These are phyloP conservation scores for Amblyornis subalaris DNA, from an alignment of 2,113 vertebrate species.

Conservation along the genomic window DNA sequence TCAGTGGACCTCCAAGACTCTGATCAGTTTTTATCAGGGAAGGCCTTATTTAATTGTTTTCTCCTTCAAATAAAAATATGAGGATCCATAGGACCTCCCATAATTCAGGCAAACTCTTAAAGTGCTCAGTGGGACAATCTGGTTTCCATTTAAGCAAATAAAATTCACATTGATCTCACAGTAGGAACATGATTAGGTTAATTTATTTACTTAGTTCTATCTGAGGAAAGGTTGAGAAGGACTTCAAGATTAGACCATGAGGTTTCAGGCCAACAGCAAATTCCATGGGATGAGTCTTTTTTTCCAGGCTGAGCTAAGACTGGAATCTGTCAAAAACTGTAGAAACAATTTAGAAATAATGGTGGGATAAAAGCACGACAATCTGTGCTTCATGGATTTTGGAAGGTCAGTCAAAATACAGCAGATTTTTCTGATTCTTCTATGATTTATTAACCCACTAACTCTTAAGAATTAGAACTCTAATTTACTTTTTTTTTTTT, in stretches of 20 bases:
- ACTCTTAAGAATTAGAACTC: not conserved
- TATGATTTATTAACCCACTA: not conserved
- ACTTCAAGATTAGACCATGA: not conserved
- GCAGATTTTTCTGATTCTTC: not conserved
- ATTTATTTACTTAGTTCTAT: constrained; percentile 36
- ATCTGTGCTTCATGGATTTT: not conserved
- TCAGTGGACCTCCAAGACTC: not conserved
- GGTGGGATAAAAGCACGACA: not conserved
- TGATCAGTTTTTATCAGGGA: not conserved
- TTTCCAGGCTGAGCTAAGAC: not conserved
- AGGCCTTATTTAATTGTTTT: not conserved
- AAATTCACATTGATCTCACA: constrained; percentile 39
- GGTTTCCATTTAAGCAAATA: constrained; percentile 47
- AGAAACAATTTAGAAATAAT: not conserved
- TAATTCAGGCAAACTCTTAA: not conserved
- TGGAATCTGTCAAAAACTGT: not conserved
- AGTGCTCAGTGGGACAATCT: constrained; percentile 1
- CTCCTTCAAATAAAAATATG: not conserved
- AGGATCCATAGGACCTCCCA: not conserved
- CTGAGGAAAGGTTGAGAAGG: not conserved
- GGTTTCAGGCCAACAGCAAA: not conserved
- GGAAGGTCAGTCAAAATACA: not conserved
- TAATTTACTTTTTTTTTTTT: not conserved
- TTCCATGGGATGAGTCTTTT: not conserved
- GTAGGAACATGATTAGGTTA: constrained; percentile 16